A percentile compares a stretch with the other conserved stretches of the same genome.
Conservation (phyloP, 1,140 invertebrate species). For the Caenorhabditis brenneri region DNA sequence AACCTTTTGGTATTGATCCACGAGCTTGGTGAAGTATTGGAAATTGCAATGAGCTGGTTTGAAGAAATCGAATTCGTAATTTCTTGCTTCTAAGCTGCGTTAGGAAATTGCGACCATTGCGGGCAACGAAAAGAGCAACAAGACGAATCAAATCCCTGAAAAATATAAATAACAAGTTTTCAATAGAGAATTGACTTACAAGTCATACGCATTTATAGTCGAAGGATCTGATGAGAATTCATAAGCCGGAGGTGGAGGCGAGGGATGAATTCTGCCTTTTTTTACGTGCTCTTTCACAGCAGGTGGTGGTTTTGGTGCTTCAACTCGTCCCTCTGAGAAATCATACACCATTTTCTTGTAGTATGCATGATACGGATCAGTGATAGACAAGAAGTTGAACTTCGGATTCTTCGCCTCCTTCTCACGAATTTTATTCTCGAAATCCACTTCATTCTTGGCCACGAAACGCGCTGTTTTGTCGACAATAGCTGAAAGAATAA, state of each 20-base stretch:
- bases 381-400: slow-evolving; percentile 81
- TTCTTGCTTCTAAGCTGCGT: slow-evolving; percentile 93
- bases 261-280: slow-evolving; percentile 87
- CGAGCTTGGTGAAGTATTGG: slow-evolving; percentile 94
- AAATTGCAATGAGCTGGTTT: slow-evolving; percentile 97
- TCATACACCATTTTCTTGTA: slow-evolving; percentile 89
- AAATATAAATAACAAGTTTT: slow-evolving; percentile 52
- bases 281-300: slow-evolving; percentile 81
- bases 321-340: slow-evolving; percentile 9
- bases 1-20: slow-evolving; percentile 89
- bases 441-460: slow-evolving; percentile 75
- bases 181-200: slow-evolving; percentile 76
- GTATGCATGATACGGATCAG: slow-evolving; percentile 98
- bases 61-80: slow-evolving; percentile 98
- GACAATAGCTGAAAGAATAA: slow-evolving; percentile 73
- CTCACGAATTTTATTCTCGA: slow-evolving; percentile 74
- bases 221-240: slow-evolving; percentile 98
- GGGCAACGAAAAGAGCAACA: slow-evolving; percentile 96
- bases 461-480: slow-evolving; percentile 75
- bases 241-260: slow-evolving; percentile 91
- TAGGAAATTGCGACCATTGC: slow-evolving; percentile 95
- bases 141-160: slow-evolving; percentile 92
- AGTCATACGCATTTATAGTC: slow-evolving; percentile 95
- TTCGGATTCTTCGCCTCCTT: slow-evolving; percentile 75
- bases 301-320: slow-evolving; percentile 78